phyloP scores from a whole-genome alignment of 2,888 invertebrate species.

The Tenthredo mesomela region DNA sequence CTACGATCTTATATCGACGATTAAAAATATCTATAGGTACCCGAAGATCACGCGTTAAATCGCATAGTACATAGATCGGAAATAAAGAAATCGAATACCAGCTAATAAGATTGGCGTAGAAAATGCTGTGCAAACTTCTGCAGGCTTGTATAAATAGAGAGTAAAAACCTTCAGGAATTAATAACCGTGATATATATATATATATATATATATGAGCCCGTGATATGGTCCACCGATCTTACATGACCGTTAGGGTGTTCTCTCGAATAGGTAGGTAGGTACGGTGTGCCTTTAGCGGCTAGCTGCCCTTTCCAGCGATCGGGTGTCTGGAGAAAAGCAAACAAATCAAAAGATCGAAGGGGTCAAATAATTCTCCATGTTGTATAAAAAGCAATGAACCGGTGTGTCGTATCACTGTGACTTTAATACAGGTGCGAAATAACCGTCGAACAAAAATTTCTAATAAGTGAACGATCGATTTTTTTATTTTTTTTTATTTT shows the following conservation, averaged over 20 bases:
- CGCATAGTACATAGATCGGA: too few relatives aligned
- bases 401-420: not conserved
- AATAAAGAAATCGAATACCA: too few relatives aligned
- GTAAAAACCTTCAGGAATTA: slow-evolving; percentile 1
- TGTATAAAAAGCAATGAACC: not conserved
- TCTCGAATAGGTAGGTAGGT: not conserved
- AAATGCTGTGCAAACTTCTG: not conserved
- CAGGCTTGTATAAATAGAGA: not conserved
- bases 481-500: too few relatives aligned
- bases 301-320: slow-evolving; percentile 1
- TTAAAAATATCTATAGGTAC: too few relatives aligned
- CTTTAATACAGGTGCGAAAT: not conserved
- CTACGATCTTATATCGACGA: too few relatives aligned
- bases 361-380: not conserved
- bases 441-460: too few relatives aligned
- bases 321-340: not conserved
- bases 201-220: not conserved
- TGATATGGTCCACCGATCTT: slow-evolving; percentile 38
- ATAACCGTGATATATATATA: slow-evolving; percentile 18
- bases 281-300: not conserved
- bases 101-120: not conserved
- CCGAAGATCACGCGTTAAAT: too few relatives aligned
- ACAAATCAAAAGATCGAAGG: not conserved
- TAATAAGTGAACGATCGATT: too few relatives aligned
- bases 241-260: slow-evolving; percentile 41